Evolutionary conservation across 2,113 vertebrate species (phyloP).

Genomic region (Deroptyus accipitrinus): DNA sequence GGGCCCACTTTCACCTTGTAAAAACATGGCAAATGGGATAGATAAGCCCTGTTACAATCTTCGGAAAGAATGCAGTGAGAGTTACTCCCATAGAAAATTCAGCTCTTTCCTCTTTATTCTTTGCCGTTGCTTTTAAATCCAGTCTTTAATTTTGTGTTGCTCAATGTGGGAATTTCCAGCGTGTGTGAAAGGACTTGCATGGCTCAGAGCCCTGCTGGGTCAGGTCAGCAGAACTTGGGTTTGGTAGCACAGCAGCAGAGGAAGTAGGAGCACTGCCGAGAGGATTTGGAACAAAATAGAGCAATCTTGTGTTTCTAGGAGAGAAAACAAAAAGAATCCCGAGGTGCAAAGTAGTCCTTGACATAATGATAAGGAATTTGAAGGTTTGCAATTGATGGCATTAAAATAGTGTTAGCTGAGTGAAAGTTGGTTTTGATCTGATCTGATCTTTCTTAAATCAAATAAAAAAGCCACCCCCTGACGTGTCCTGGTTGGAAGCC

Average conservation of each 20-base stretch:
- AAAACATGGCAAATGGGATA: background rate
- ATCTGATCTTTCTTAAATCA: background rate
- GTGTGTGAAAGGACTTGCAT: background rate
- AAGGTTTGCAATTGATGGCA: background rate
- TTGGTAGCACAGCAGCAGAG: background rate
- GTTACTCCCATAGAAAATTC: background rate
- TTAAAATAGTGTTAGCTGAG: background rate
- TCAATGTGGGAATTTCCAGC: background rate
- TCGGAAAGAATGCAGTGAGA: background rate
- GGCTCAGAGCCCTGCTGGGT: background rate
- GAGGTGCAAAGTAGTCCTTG: background rate
- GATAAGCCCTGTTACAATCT: background rate
- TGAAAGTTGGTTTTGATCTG: background rate
- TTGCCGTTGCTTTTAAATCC: background rate
- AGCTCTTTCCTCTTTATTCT: background rate
- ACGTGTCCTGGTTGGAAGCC: background rate
- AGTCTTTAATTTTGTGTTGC: background rate
- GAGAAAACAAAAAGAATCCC: background rate
- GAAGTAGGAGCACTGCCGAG: background rate
- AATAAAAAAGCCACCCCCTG: background rate
- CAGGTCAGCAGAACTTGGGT: background rate
- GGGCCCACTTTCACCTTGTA: background rate
- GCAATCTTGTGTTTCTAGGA: rapidly evolving
- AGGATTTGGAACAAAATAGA: background rate
- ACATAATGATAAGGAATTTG: background rate